Percentiles rank a stretch among this genome's conserved stretches.
These are phyloP conservation scores for Oreochromis spilurus DNA, from an alignment of 2,113 vertebrate genomes.

Conservation along the genomic window DNA sequence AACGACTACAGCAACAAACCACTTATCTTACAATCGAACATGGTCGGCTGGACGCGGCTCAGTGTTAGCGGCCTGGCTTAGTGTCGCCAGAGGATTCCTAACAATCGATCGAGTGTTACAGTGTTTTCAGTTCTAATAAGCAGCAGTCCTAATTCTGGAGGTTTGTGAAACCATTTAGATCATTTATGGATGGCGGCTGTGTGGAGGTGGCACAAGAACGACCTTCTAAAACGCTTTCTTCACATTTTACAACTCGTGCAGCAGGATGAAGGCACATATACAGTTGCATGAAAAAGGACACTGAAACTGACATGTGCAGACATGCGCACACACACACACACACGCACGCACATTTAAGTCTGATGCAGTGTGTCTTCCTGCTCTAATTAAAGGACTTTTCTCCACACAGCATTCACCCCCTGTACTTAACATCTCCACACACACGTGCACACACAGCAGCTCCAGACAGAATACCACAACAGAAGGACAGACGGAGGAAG, in stretches of 20 bases:
- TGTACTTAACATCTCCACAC: constrained; percentile 66
- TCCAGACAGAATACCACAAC: constrained; percentile 46
- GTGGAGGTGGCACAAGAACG: not conserved
- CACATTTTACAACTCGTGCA: not conserved
- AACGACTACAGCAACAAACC: not conserved
- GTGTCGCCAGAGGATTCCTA: not conserved
- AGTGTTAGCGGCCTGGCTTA: not conserved
- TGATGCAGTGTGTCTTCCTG: constrained; percentile 66
- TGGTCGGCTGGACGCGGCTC: not conserved
- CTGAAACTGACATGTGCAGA: constrained; percentile 6
- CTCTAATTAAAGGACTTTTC: constrained; percentile 74
- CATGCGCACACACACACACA: not conserved
- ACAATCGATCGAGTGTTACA: not conserved
- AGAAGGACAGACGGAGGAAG: constrained; percentile 16
- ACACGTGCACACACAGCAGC: not conserved
- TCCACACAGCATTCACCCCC: constrained; percentile 45
- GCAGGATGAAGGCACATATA: not conserved
- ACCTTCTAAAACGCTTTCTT: not conserved
- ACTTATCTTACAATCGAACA: not conserved
- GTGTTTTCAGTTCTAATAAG: not conserved
- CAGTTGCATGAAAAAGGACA: not conserved
- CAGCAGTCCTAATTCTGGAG: not conserved
- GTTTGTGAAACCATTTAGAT: not conserved
- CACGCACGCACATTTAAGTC: constrained; percentile 20
- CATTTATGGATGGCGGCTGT: not conserved